Conservation (phyloP, 1,140 invertebrate genomes). For the Halictus rubicundus region DNA sequence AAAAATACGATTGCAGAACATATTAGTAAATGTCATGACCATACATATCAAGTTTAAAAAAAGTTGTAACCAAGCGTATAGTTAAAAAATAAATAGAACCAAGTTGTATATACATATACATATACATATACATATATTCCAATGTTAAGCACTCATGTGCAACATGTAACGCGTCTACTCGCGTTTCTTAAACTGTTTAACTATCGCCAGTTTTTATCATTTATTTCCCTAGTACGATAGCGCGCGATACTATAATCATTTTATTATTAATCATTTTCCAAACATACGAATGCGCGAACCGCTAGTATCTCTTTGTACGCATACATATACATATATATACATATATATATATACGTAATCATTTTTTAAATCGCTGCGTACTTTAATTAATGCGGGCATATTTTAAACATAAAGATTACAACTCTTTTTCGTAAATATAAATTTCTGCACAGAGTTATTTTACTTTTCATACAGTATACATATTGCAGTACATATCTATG, state of each 20-base stretch:
- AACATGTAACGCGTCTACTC: neutral
- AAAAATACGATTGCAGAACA: slow-evolving; percentile 1
- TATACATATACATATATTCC: neutral
- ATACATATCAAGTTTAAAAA: slow-evolving; percentile 3
- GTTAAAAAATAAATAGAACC: slow-evolving; percentile 10
- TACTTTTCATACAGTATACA: neutral
- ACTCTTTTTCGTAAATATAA: neutral
- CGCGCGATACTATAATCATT: neutral
- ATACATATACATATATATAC: too few species aligned
- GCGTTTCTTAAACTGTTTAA: neutral
- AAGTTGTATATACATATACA: neutral
- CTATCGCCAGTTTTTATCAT: neutral
- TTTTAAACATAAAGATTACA: neutral
- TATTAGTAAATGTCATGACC: slow-evolving; percentile 5
- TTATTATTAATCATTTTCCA: neutral
- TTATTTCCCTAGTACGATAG: neutral
- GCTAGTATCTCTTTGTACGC: too few species aligned
- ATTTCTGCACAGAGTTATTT: neutral
- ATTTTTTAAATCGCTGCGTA: neutral
- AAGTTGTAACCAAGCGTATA: neutral
- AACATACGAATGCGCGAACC: neutral
- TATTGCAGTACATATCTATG: too few species aligned
- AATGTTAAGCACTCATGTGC: neutral
- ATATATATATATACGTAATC: too few species aligned
- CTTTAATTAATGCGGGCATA: neutral